These are phyloP conservation scores for Eubasilissa regina DNA, from an alignment of 1,140 invertebrate species.

Conservation along the genomic window DNA sequence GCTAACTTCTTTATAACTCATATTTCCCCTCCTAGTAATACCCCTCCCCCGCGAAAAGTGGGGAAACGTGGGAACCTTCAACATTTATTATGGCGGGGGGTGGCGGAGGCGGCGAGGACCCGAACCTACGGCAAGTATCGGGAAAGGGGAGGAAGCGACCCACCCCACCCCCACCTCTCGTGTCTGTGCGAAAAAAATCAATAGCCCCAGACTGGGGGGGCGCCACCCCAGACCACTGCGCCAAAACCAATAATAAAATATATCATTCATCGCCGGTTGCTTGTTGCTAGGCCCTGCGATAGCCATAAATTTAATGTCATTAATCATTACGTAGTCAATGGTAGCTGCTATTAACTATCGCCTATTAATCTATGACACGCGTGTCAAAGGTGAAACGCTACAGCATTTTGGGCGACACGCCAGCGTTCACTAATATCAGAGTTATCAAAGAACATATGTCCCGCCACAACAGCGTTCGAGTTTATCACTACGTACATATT, in stretches of 20 bases:
- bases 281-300: no score
- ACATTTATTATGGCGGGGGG: constrained; percentile 19
- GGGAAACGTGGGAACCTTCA: constrained; percentile 26
- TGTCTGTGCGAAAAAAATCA: constrained; percentile 60
- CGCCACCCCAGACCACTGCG: constrained; percentile 41
- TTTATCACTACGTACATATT: no score
- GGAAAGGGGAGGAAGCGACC: neutral
- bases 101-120: constrained; percentile 12
- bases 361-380: no score
- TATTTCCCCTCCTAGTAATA: neutral
- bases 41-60: neutral
- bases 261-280: no score
- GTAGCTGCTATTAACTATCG: no score
- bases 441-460: no score
- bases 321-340: no score
- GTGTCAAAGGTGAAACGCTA: no score
- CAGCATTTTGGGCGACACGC: no score
- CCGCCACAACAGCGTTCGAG: no score
- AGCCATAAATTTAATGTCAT: no score
- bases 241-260: neutral
- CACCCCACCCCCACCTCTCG: constrained; percentile 38
- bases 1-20: neutral
- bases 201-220: constrained; percentile 56
- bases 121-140: constrained; percentile 53
- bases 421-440: no score